Base-by-base conservation (phyloP, 2,888 invertebrate genomes). In the Athalia rosae region DNA sequence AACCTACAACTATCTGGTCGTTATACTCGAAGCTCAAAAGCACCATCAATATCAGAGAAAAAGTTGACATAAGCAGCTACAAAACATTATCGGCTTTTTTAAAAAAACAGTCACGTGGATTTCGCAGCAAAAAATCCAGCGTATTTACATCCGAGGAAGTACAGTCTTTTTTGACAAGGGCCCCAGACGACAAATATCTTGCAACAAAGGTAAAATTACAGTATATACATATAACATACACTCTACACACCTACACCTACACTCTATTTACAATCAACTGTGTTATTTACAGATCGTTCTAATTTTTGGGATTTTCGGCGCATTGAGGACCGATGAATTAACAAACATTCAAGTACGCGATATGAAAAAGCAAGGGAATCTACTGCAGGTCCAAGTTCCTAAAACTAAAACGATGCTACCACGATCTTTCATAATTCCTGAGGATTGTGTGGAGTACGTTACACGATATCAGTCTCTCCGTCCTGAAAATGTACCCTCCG, bases 71-170 rank as follows among this genome's bases (percentile, higher is more conserved):
- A 43, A 63, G 67, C 41, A 69, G 13, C 43, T 79, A 76, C 58
- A 48, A 48, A 15, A 79, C 71, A 61, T 71, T 79, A 59, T 56
- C 64, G 41, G 79, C 76, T 45, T 82, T 83, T 61, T 76, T 84
- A 61, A 84, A 84, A 79, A 79, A 81, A 62, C 50, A 80, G 78
- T 76, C 77, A 13, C 78, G 79, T 50, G 83, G 83, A 43, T 83
- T 82, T 79, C 41, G 50, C 71, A 67, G 81, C 69, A 83, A 83
- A 76, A 83, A 83, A 77, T 76, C 84, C 9, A 79, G 79, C 79
- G 78, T 66, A 3, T 85, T 84, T 50, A 81, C 82, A 9, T 79
- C 79, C 56, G 78, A 81, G 50, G 79, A 84, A 77, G 77, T 84
- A 9, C 76, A 78, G 56, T 56, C 53, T 47, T 81, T 81, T 71